Evolutionary conservation across 2,888 invertebrate species (phyloP), one percentile per base, ranked within the genome.

Genomic region (Scaptomyza cyrtandrae): DNA sequence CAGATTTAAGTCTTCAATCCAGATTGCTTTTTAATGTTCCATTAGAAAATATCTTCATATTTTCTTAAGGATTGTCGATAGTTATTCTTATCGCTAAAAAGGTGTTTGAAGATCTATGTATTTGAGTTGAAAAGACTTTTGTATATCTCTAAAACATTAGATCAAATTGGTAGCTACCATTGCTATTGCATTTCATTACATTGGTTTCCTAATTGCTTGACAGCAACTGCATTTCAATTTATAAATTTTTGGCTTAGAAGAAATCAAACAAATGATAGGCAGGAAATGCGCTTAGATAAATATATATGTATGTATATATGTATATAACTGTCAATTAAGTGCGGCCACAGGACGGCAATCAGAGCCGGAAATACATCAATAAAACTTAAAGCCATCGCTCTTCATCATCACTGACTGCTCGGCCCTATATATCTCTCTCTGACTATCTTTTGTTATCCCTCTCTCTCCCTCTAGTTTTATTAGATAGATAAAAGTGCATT

Each of bases 401-500:
- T 63, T 52, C 65, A 57, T 55, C 68, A 72, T 16, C n/a, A 14
- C 19, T 52, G 9, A n/a, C 43, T 35, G 5, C 41, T 39, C 41
- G 11, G 35, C 48, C 9, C 19, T 19, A 5, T 24, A 24, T 1
- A 11, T n/a, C n/a, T n/a, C 7, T 50, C 19, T 24, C 10, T 6
- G 10, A 33, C 2, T 27, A 7, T 14, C 45, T 9, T 1, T 24
- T 29, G 9, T 29, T 29, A 7, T 29, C 33, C 33, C n/a, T 27
- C 31, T 27, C 31, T 31, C 9, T 14, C 6, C n/a, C 10, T n/a
- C 37, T 58, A 43, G 27, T 57, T 73, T 81, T 86, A 86, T 84
- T 84, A 84, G 83, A 84, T 79, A 77, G 83, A 84, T 81, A 75
- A 75, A 79, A 84, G 84, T 86, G 84, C 83, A 84, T 64, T 84